Base-by-base conservation (phyloP, 2,113 vertebrate species). In the Macrotis lagotis region DNA sequence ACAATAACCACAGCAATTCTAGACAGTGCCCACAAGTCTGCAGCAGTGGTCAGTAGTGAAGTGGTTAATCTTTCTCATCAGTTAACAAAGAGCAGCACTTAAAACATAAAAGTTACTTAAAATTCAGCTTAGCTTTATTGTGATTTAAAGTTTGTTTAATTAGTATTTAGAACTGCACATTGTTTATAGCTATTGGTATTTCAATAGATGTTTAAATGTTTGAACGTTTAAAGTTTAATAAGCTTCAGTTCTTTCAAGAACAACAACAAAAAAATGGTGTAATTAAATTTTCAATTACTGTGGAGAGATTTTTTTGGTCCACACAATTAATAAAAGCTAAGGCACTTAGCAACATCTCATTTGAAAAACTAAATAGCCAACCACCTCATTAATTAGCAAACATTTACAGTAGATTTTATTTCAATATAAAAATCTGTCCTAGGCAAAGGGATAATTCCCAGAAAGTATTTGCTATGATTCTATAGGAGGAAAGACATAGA, bases 261-360 rank as follows among this genome's bases (percentile, higher is more conserved):
- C 96, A 97, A 96, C 90, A 96, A 83, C 66, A 83, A 74, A n/a
- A 44, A 74, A 83, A 83, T 48, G 94, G 94, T 97, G 97, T 98
- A 98, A 98, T 98, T 98, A 98, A 97, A 98, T 97, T 98, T 98
- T 98, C 97, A 98, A 98, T 98, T 98, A 98, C 97, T 98, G 96
- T 49, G 92, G 92, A 90, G 93, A 93, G 94, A 95, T 94, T 97
- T 97, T 52, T 91, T 92, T 91, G 92, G 95, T 94, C 89, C 48
- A 50, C 51, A 93, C 97, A 98, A 98, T 98, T 99, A 98, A 98
- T 98, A 98, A 98, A 98, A 98, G 93, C 97, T 95, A 98, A 98
- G 98, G 97, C 98, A 98, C 96, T 98, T 98, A 98, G 98, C 52
- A 1, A 95, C 90, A 97, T 98, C 94, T 98, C 97, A 93, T 98